Base-by-base conservation (phyloP, 2,888 invertebrate species). In the Cetonia aurata region DNA sequence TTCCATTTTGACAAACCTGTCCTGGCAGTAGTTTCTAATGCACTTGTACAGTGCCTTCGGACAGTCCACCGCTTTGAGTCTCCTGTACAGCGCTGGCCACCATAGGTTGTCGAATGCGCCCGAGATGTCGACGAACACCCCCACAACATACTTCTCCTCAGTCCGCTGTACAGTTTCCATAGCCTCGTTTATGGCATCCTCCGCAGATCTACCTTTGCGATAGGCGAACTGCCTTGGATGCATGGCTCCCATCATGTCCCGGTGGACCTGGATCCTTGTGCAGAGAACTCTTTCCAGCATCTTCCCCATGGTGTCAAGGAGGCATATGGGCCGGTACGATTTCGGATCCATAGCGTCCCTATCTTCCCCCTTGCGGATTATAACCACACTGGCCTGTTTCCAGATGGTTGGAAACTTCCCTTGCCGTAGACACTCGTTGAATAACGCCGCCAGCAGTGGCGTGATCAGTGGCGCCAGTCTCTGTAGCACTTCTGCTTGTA, bases 101-200 rank as follows among this genome's bases (percentile, higher is more conserved):
- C 71, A 72, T 0, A 73, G 13, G 17, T 73, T 73, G 41, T 72
- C 66, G 41, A 73, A 73, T 17, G 73, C 73, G 0, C 72, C 70
- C 1, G 25, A n/a, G 70, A 37, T 72, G 52, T 73, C 73, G 0
- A 71, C 44, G 31, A 71, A 70, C 1, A 71, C 3, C 0, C 48
- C 33, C 0, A 59, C 9, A 0, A 65, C 33, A 13, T 73, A 72
- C 53, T 68, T 68, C 6, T 2, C 10, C 3, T 68, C 17, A 0
- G 60, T 17, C 6, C n/a, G 10, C 10, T 19, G 33, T 37, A 62
- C 25, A 15, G 2, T 25, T 13, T 55, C 13, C 37, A 67, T 59
- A 6, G 37, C 56, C 37, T 15, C 10, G 37, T 67, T 70, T 1
- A 70, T 42, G 3, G 57, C 66, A 31, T 66, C 68, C 42, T 71